Base-by-base conservation (phyloP, 2,113 vertebrate species). In the Xenopus laevis region DNA sequence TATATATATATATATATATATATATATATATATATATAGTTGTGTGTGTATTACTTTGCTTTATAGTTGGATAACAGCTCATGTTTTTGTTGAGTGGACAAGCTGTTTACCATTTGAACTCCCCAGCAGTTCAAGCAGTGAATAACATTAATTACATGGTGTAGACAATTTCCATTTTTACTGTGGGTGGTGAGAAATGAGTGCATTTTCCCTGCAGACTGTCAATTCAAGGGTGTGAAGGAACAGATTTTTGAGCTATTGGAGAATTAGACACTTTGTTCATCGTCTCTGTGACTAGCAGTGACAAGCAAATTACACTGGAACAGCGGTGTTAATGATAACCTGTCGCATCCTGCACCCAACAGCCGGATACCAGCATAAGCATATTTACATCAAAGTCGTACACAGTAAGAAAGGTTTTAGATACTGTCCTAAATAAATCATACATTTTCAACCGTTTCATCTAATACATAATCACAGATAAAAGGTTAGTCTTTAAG, bases 121-220 rank as follows among this genome's bases (percentile, higher is more conserved):
- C 50, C 7, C 7, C 17, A 58, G 57, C 60, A 15, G 15, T 20
- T 64, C 11, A 30, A 53, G 62, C 33, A 16, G 50, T 13, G 53
- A 40, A 44, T 11, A 15, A 46, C 33, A 45, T 16, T 73, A 55
- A 73, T 73, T 65, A 65, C 11, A 30, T 8, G 10, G 9, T 33
- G 27, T 18, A 11, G 27, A 16, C 61, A 17, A 30, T 33, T 72
- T 64, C 71, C 27, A 72, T 72, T 72, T 64, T 45, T 57, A 50
- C 15, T 8, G 62, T 64, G 30, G 62, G 62, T 64, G 62, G 53
- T 65, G 71, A 65, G 27, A 72, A 57, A 12, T 72, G 60, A 12
- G 11, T 50, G 33, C 33, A 40, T 50, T 50, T 64, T 44, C 60
- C 30, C 71, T 15, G n/a, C 30, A 23, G 50, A 55, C 33, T 10